Base-by-base conservation (phyloP, 2,888 invertebrate species). In the Nomada ferruginata region DNA sequence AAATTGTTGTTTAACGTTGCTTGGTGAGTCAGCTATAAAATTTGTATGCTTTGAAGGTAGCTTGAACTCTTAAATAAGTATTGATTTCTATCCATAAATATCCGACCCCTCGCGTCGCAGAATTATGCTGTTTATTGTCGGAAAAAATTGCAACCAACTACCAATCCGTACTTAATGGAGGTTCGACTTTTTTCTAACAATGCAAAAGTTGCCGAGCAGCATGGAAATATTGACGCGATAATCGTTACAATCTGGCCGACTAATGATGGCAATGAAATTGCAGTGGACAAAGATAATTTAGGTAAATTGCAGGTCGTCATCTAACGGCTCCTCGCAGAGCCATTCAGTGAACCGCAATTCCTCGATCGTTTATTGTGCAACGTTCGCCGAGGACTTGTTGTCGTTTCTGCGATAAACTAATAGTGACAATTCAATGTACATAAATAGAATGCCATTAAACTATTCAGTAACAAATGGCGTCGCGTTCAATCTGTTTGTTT, bases 311-410 rank as follows among this genome's bases (percentile, higher is more conserved):
- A 2, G 73, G 70, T 64, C 82, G 71, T 79, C 76, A 59, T 77
- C 84, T 90, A 90, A 90, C 91, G 90, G 89, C 81, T 87, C 68
- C 69, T 78, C 53, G 72, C 76, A 69, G 73, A 74, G 36, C 80
- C 76, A 86, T 84, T 84, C 89, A 88, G 71, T 86, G 89, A 88
- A 89, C 87, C 90, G 91, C 83, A 68, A 87, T 86, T 90, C 90
- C 89, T 79, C 29, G 11, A 18, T n/a, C 64, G 29, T 65, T 42
- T 57, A 60, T 79, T 82, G 63, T 64, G 29, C 57, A 3, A n/a
- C 57, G n/a, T 47, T n/a, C 57, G 29, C n/a, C 23, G 11, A 42
- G 15, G 36, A 60, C 29, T 29, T 29, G 10, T 4, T 10, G 4
- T 15, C 11, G 23, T 23, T 64, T 65, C 20, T 11, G 42, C 50